Evolutionary conservation across 2,113 vertebrate species (phyloP).

Genomic region (Bambusicola thoracicus): DNA sequence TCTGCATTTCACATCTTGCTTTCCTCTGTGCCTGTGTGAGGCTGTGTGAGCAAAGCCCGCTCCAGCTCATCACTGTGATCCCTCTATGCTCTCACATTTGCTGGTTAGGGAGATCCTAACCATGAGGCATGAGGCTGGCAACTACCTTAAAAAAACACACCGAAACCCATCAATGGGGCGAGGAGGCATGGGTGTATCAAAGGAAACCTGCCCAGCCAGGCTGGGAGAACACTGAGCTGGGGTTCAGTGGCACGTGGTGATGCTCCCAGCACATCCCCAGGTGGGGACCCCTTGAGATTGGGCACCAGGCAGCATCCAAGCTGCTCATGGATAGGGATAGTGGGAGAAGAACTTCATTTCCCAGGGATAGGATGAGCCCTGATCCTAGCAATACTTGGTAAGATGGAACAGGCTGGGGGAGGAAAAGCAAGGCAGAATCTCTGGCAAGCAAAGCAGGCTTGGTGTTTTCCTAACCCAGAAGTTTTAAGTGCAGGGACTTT

Average conservation of each 20-base stretch:
- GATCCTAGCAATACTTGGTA: neutral
- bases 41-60: neutral
- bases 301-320: neutral
- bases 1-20: neutral
- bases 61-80: neutral
- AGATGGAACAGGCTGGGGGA: neutral
- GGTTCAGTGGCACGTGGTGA: neutral
- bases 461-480: neutral
- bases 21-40: neutral
- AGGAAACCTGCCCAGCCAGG: conserved; percentile 17
- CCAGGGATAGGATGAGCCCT: neutral
- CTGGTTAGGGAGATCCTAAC: neutral
- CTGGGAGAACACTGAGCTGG: neutral
- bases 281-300: accelerated
- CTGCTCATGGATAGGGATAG: neutral
- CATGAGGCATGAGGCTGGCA: neutral
- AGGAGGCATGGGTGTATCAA: neutral
- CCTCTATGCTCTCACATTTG: neutral
- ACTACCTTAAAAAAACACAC: conserved; percentile 19
- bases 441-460: neutral
- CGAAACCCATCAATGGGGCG: accelerated
- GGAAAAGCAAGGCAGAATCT: neutral
- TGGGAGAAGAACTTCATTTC: neutral
- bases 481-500: neutral
- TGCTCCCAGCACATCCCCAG: accelerated